Evolutionary conservation across 2,888 invertebrate genomes (phyloP), one percentile per base, ranked within the genome.

Genomic region (Drosophila pseudotakahashii): DNA sequence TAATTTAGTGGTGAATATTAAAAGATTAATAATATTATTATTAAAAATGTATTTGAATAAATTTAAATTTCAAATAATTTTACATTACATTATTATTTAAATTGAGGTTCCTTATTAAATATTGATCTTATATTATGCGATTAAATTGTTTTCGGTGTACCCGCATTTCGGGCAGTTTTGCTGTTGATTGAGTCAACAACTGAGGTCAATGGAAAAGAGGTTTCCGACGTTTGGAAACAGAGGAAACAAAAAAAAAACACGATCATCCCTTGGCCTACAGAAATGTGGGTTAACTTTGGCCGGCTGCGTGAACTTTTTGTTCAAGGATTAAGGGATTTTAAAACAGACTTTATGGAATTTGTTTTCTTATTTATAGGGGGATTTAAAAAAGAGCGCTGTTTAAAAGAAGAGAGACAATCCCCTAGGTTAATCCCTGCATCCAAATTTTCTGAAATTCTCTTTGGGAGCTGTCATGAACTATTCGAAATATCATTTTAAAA

Each of bases 111-210:
- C 2, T 5, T 10, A 3, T 11, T 34, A 5, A 11, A 11, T 5
- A 34, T 34, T 11, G 1, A 11, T 11, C 11, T 13, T 34, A 11
- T 34, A 34, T 34, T 26, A 5, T 13, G 13, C 0, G 5, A 14
- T 9, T 0, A 14, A 9, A 19, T n/a, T 54, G 32, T 6, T 10
- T 26, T 1, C 52, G 3, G 39, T 39, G 55, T 50, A 50, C 70
- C 70, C 70, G 70, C 70, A 71, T 61, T 13, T 61, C 19, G 34
- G 37, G 2, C 23, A 32, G 3, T 37, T 32, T 19, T 41, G 26
- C 11, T 61, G 62, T 51, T 51, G 62, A 71, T 72, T 72, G 72
- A 71, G 72, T 72, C 72, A 54, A 71, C 53, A 71, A 34, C 51
- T 10, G 30, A 39, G 70, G 58, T 66, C 52, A 52, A 52, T 64